Percentiles rank a stretch among this genome's conserved stretches.
phyloP scores from a whole-genome alignment of 35 echinoderm and acorn worm genomes.

The Eucidaris tribuloides region DNA sequence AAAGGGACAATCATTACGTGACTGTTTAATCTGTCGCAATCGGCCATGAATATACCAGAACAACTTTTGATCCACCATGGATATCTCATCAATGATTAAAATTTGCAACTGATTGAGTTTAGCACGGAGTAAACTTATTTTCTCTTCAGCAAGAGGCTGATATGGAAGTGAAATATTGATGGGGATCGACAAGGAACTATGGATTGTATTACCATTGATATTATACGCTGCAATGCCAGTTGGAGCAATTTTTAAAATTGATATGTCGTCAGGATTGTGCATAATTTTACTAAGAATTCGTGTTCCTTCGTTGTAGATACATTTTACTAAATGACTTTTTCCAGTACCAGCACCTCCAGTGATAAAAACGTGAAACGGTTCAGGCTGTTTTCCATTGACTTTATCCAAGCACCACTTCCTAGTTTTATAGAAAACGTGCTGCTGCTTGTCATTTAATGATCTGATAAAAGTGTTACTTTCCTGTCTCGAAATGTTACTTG shows the following conservation, averaged over 20 bases:
- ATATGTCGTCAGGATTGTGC: conserved; percentile 10
- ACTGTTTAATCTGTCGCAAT: no score
- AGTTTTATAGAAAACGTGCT: neutral
- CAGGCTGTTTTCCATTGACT: conserved; percentile 3
- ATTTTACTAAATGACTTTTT: conserved; percentile 47
- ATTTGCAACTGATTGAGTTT: no score
- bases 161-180: no score
- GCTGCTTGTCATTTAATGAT: conserved; percentile 33
- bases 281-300: conserved; percentile 13
- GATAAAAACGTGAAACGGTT: conserved; percentile 47
- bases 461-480: neutral
- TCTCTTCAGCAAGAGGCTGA: no score
- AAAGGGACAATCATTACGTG: no score
- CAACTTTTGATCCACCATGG: no score
- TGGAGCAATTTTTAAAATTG: neutral
- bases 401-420: conserved; percentile 29
- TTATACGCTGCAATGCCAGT: conserved; percentile 33
- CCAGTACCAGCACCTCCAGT: conserved; percentile 57
- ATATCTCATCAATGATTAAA: no score
- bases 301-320: conserved; percentile 43
- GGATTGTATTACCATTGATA: conserved; percentile 33
- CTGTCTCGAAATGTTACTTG: neutral
- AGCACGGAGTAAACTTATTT: no score
- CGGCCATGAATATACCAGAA: no score
- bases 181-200: conserved; percentile 6